Percentiles rank a stretch among this genome's conserved stretches.
phyloP scores from a whole-genome alignment of 2,113 vertebrate genomes.

The Oncorhynchus gorbuscha region DNA sequence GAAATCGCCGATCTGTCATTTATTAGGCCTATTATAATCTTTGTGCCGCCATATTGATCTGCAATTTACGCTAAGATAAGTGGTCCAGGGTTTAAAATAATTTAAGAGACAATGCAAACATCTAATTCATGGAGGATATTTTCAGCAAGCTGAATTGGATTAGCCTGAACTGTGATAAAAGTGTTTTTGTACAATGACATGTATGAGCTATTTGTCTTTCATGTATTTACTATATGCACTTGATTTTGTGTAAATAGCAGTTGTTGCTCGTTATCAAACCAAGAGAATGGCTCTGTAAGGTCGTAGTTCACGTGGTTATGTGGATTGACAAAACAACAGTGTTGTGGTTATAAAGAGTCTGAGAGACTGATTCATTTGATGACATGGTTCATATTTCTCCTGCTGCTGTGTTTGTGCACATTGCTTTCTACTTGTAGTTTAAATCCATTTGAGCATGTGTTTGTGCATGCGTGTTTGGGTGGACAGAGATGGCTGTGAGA shows the following conservation, averaged over 20 bases:
- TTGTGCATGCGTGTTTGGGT: conserved; percentile 17
- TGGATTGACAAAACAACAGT: not conserved
- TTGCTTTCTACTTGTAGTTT: not conserved
- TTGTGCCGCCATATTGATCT: not conserved
- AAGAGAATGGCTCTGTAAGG: no score
- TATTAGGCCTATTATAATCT: not conserved
- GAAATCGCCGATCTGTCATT: not conserved
- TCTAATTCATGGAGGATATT: not conserved
- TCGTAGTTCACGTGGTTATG: no score
- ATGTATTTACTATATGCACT: not conserved
- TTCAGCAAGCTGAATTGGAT: not conserved
- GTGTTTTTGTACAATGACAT: not conserved
- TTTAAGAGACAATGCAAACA: not conserved
- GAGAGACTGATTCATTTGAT: not conserved
- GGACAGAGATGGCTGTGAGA: not conserved
- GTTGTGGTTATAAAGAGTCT: no score
- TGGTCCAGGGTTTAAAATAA: no score
- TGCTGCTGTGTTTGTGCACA: not conserved
- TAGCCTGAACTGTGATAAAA: not conserved
- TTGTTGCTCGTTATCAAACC: not conserved
- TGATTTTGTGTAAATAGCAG: not conserved
- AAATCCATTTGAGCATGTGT: not conserved
- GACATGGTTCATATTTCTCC: not conserved
- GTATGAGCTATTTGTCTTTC: not conserved
- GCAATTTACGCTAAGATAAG: not conserved